Evolutionary conservation across 2,797 vertebrate genomes (phyloP).

Genomic region (Buceros bicornis): DNA sequence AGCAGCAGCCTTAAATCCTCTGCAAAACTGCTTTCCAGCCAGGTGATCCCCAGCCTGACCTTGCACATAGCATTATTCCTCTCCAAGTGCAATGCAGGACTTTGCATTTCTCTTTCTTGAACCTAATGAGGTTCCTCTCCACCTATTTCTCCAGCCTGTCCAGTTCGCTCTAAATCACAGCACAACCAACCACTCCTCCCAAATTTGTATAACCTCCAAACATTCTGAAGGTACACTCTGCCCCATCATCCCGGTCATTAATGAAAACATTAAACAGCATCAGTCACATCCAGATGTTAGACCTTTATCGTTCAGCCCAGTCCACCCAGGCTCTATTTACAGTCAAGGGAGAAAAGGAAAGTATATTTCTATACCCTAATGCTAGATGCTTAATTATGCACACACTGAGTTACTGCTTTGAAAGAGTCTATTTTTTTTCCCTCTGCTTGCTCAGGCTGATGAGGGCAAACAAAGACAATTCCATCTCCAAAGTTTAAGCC

Average conservation of each 20-base stretch:
- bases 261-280: neutral
- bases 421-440: fast-evolving
- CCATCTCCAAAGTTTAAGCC: neutral
- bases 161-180: neutral
- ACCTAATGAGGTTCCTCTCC: neutral
- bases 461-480: neutral
- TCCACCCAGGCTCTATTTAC: neutral
- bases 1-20: neutral
- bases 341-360: neutral
- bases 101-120: neutral
- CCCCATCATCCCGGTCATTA: no score
- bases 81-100: neutral
- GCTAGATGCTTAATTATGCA: neutral
- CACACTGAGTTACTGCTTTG: neutral
- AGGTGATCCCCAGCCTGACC: neutral
- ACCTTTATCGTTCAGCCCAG: neutral
- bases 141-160: neutral
- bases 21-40: neutral
- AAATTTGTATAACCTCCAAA: neutral
- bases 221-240: neutral
- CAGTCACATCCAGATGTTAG: neutral
- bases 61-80: neutral
- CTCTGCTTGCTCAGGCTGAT: neutral
- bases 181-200: neutral
- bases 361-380: neutral